Evolutionary conservation across 2,888 invertebrate species (phyloP), one percentile per base, ranked within the genome.

Genomic region (Ophion ventricosus): DNA sequence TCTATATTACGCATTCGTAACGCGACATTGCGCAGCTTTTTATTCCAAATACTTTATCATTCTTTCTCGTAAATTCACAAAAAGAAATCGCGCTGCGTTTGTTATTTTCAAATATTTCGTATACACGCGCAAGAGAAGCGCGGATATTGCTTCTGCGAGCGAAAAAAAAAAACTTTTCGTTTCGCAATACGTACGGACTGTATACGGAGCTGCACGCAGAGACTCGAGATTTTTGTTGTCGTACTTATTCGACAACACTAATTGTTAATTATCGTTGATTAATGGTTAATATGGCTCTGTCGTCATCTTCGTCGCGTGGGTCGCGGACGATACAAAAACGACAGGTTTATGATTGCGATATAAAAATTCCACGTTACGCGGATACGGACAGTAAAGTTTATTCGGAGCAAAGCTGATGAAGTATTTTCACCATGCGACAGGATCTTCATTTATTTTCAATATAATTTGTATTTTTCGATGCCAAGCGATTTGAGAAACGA

Each of bases 211-310:
- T 49, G 17, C 49, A 17, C 17, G 17, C 14, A 49, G 49, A 17
- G 49, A 49, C 49, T 49, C 17, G 1, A 7, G 35, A 35, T 35
- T 35, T 35, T 2, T 29, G 29, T 35, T 35, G 14, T 14, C 17
- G 49, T 49, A 35, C 35, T 49, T 61, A 57, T 61, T 25, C 25
- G 59, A 25, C 25, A 14, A 25, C 25, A 26, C 4, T 25, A 11
- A 26, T 63, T 29, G 63, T 29, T 63, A 4, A 63, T 63, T n/a
- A 63, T 63, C 61, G 14, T 63, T 63, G 29, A 29, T 29, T 63
- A 63, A 14, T 20, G 11, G 43, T 1, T 10, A 49, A 49, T n/a
- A n/a, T 63, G 29, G 10, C 61, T 26, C 14, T 26, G 61, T n/a
- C 57, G 20, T 40, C 61, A 59, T 63, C 29, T 63, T 29, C 61